Percentiles rank a stretch among this genome's conserved stretches.
Conservation (phyloP, 2,113 vertebrate species). For the Larimichthys crocea region DNA sequence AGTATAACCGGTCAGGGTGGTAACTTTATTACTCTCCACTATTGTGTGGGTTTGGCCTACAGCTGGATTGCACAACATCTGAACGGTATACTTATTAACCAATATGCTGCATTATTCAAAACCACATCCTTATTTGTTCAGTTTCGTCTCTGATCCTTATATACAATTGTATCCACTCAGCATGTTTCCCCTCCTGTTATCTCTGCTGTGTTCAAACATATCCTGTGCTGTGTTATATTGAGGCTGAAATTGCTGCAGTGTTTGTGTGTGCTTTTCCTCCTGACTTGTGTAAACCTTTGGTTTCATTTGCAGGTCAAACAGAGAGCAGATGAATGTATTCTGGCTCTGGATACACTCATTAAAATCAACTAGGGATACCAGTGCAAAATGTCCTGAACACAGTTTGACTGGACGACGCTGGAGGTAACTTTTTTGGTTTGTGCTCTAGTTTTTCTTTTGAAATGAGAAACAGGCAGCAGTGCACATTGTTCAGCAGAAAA, state of each 20-base stretch:
- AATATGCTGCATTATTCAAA: neutral
- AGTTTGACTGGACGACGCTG: slow-evolving; percentile 88
- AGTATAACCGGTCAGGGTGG: neutral
- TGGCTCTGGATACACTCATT: slow-evolving; percentile 87
- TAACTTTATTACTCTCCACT: neutral
- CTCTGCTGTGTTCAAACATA: neutral
- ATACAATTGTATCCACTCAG: neutral
- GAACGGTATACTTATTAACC: neutral
- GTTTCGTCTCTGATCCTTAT: too few species aligned
- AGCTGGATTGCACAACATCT: slow-evolving; percentile 16
- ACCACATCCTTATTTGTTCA: slow-evolving; percentile 10
- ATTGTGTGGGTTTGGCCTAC: neutral
- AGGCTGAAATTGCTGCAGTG: neutral
- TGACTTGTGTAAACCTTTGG: neutral
- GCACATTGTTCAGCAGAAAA: neutral
- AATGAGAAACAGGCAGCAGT: neutral
- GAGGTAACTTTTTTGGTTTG: slow-evolving; percentile 78
- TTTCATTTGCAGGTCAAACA: slow-evolving; percentile 85
- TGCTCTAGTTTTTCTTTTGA: too few species aligned
- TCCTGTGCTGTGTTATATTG: neutral
- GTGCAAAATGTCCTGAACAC: slow-evolving; percentile 84
- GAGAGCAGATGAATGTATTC: slow-evolving; percentile 90
- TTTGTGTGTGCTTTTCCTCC: neutral
- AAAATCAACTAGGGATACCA: slow-evolving; percentile 86
- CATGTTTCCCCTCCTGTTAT: neutral